Base-by-base conservation (phyloP, 2,888 invertebrate species). In the Arge pagana region DNA sequence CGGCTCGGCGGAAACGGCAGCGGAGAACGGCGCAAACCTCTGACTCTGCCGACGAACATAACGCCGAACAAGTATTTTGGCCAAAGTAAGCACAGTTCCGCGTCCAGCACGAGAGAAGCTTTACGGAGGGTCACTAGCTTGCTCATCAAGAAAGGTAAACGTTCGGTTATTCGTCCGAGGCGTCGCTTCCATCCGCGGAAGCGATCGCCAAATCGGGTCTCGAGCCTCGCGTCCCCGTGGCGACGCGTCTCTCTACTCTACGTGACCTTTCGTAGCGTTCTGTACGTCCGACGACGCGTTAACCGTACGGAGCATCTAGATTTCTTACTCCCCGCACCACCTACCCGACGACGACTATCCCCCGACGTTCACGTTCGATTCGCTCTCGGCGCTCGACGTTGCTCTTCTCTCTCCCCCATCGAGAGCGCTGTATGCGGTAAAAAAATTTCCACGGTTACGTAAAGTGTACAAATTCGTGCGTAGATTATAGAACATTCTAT, bases 91-190 rank as follows among this genome's bases (percentile, higher is more conserved):
- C 90, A 92, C 76, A 88, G 90, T 78, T 91, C 91, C 61, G 90
- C 91, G 40, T 76, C 76, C 67, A 76, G 70, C 64, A 76, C 76
- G 64, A 83, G 91, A 69, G 92, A 92, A 78, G 92, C 92, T 55
- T 82, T 92, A 63, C 83, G 92, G 71, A 85, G 92, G 77, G 92
- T 92, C 71, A 92, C 92, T 76, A 92, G 92, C 82, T 85, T 92
- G 78, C 85, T 92, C 76, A 92, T 92, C 78, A 83, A 89, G 76
- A 89, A 89, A 83, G 89, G 89, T 89, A 79, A 83, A 83, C 72
- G 76, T 68, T 66, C 64, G 63, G 63, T 66, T 60, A 59, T 57
- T 43, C 40, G 18, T 18, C 13, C 7, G 28, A 31, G 18, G 10
- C 33, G 4, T 33, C 33, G n/a, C 11, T 33, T 13, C n/a, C n/a